Evolutionary conservation across 2,113 vertebrate genomes (phyloP).

Genomic region (Petromus typicus): DNA sequence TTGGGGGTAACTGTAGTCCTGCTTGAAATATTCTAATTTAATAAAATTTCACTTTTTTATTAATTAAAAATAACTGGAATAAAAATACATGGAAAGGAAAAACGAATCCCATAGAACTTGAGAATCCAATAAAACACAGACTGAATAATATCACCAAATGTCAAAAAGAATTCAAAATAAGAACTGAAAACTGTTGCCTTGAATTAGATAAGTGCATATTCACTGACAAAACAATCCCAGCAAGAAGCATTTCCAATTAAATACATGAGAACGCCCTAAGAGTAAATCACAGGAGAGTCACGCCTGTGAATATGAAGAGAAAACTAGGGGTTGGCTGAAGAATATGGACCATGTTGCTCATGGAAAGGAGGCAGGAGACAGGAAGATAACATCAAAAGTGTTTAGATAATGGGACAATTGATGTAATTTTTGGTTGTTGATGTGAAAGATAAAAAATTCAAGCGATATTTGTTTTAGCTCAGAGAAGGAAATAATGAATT

Average conservation of each 20-base stretch:
- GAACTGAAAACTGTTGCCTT: neutral
- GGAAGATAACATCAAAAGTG: too few species aligned
- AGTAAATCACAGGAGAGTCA: neutral
- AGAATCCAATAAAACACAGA: constrained; percentile 6
- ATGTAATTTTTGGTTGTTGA: neutral
- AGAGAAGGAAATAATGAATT: neutral
- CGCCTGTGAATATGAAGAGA: neutral
- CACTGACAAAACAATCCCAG: neutral
- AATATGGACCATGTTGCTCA: neutral
- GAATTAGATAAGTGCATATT: neutral
- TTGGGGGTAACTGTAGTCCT: neutral
- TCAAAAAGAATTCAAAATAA: neutral
- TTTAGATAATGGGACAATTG: neutral
- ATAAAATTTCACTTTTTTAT: neutral
- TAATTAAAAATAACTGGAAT: neutral
- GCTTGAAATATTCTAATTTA: neutral
- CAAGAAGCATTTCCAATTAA: neutral
- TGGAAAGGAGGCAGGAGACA: neutral
- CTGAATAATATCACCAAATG: neutral
- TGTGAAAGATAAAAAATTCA: neutral
- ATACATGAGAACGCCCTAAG: constrained; percentile 6
- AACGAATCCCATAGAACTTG: neutral
- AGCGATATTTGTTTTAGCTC: neutral
- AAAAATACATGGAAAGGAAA: neutral
- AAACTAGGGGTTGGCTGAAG: neutral